Percentiles rank a stretch among this genome's conserved stretches.
These are phyloP conservation scores for Cerastis rubricosa DNA, from an alignment of 2,888 invertebrate genomes.

Conservation along the genomic window DNA sequence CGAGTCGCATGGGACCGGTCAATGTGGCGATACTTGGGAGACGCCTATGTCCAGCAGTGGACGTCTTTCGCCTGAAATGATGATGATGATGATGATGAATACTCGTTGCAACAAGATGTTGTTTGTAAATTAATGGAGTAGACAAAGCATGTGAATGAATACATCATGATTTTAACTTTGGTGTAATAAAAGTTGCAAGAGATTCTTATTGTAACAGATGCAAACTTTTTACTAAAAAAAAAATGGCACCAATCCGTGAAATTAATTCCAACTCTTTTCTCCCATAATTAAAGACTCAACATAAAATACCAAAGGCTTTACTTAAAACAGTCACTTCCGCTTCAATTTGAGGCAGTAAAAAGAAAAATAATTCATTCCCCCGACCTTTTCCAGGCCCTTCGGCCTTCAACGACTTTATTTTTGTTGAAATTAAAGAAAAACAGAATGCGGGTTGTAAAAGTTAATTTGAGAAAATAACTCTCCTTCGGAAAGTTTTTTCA, in stretches of 20 bases:
- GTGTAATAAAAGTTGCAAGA: no score
- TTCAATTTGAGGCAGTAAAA: conserved; percentile 41
- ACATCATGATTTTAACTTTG: no score
- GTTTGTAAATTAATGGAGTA: no score
- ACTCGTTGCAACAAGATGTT: no score
- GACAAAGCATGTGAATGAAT: no score
- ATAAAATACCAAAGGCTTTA: conserved; percentile 21
- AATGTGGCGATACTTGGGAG: no score
- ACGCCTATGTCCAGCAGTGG: no score
- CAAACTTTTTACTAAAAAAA: no score
- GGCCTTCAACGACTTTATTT: not conserved
- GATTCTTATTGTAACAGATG: no score
- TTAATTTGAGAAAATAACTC: not conserved
- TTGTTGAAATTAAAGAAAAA: conserved; percentile 24
- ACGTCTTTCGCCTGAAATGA: no score
- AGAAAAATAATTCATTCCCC: conserved; percentile 31
- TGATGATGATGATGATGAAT: no score
- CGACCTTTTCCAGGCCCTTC: conserved; percentile 8
- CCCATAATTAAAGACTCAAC: conserved; percentile 17
- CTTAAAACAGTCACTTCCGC: conserved; percentile 20
- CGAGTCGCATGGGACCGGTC: no score
- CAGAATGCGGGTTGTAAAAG: conserved; percentile 1
- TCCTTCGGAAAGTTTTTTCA: not conserved
- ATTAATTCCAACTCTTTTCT: conserved; percentile 12
- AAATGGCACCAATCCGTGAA: not conserved